Base-by-base conservation (phyloP, 2,797 vertebrate genomes). In the Knipowitschia caucasica region DNA sequence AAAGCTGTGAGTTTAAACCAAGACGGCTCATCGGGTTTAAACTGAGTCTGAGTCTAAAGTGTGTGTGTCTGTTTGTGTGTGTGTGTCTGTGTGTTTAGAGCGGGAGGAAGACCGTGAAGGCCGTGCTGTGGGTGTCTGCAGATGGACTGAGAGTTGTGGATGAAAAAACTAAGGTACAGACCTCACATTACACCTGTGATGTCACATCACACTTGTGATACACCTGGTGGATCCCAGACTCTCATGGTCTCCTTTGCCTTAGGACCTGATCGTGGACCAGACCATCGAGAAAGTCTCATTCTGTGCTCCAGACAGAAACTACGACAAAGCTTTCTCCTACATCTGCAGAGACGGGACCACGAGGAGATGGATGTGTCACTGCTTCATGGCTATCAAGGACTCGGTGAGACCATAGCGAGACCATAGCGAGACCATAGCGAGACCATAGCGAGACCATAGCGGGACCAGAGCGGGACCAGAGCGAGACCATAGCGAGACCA, bases 241-340 rank as follows among this genome's bases (percentile, higher is more conserved):
- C n/a, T n/a, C n/a, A n/a, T n/a, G n/a, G n/a, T n/a, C n/a, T 57
- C 53, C 15, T 61, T 17, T 15, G 5, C 25, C 54, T 44, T 51
- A 96, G 94, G 94, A 96, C 73, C 92, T 96, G 60, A 94, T 96
- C 4, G 93, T 96, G 44, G 94, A 96, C 77, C 94, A 96, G 86
- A 96, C 94, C 65, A 96, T 96, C 0, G 94, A 96, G 82, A 96
- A 96, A 79, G 94, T 96, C 49, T 96, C 94, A 0, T 96, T 96
- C 78, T 96, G 94, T 0, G 94, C 94, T 11, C 94, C 94, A 0
- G 94, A 96, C 73, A 92, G 94, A 20, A 96, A 95, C 81, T 94
- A 94, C 12, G 94, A 96, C 88, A 96, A 96, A 63, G 94, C 94
- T 11, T 96, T 96, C 76, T 96, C 94, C 46, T 96, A 96, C 73